These are phyloP conservation scores for Crenichthys baileyi DNA, from an alignment of 2,797 vertebrate genomes.

Conservation along the genomic window DNA sequence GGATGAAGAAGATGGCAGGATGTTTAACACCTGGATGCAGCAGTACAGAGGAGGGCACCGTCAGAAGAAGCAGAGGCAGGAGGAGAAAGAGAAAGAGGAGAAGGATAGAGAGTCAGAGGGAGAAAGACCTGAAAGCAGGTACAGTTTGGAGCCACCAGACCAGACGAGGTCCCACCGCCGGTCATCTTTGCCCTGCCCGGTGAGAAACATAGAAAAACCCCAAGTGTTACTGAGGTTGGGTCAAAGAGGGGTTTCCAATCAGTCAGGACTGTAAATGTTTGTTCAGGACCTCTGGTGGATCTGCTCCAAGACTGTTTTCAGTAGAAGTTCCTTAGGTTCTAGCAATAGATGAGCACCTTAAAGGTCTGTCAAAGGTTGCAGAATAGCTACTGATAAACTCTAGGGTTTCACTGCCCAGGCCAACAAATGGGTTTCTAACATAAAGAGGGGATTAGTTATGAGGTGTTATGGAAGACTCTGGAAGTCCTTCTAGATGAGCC, in stretches of 20 bases:
- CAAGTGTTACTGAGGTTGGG: not conserved
- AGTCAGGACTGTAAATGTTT: not conserved
- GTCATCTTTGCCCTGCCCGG: constrained; percentile 70
- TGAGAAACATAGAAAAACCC: constrained; percentile 29
- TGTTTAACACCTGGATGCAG: constrained; percentile 89
- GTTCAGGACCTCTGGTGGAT: not conserved
- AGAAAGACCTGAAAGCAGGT: constrained; percentile 67
- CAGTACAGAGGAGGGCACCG: constrained; percentile 81
- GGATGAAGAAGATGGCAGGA: constrained; percentile 86
- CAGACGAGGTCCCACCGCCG: constrained; percentile 60
- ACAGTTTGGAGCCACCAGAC: constrained; percentile 45
- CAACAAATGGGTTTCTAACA: not conserved
- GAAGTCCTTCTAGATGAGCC: not conserved
- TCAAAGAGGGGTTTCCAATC: not conserved
- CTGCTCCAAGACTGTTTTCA: not conserved
- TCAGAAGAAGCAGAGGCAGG: constrained; percentile 62
- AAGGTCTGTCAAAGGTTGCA: not conserved
- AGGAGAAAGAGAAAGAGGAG: constrained; percentile 81
- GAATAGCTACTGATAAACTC: not conserved
- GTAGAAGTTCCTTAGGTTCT: not conserved
- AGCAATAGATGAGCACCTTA: not conserved
- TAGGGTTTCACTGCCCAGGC: not conserved
- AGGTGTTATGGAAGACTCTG: not conserved
- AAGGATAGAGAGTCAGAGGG: constrained; percentile 75
- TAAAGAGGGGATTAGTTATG: not conserved